A percentile compares a stretch with the other conserved stretches of the same genome.
phyloP scores from a whole-genome alignment of 2,888 invertebrate genomes.

The Oeneis ivallda region DNA sequence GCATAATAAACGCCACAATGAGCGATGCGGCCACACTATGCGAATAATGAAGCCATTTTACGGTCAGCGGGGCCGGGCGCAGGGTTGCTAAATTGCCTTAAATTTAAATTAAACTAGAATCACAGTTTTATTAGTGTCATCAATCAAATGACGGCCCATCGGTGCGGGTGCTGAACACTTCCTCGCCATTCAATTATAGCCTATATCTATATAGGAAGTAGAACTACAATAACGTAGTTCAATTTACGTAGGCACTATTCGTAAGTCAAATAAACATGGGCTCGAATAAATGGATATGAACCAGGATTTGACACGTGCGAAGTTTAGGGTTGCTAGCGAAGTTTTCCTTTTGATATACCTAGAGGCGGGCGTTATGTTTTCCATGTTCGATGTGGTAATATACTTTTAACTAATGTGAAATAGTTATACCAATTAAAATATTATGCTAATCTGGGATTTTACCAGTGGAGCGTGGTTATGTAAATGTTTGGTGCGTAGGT shows the following conservation, averaged over 20 bases:
- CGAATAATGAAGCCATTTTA: constrained; percentile 72
- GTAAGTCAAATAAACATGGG: constrained; percentile 77
- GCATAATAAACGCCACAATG: constrained; percentile 54
- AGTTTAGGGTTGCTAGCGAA: constrained; percentile 42
- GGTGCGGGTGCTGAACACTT: constrained; percentile 53
- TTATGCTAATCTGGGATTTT: too few species aligned
- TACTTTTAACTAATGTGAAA: neutral
- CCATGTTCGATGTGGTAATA: neutral
- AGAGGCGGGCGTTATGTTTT: neutral
- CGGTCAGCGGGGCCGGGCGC: constrained; percentile 71
- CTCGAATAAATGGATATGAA: constrained; percentile 77
- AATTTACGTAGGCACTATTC: constrained; percentile 57
- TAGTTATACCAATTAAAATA: neutral
- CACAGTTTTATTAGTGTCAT: constrained; percentile 80
- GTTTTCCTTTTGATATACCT: constrained; percentile 34
- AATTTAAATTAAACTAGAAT: constrained; percentile 82
- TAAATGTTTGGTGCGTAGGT: too few species aligned
- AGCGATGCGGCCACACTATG: constrained; percentile 57
- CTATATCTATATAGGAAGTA: constrained; percentile 51
- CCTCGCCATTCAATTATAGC: constrained; percentile 52
- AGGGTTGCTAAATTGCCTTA: constrained; percentile 76
- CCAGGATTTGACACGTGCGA: constrained; percentile 70
- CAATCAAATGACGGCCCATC: constrained; percentile 76
- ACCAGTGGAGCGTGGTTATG: too few species aligned
- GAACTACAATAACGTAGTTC: constrained; percentile 50